Base-by-base conservation (phyloP, 2,113 vertebrate species). In the Mus spicilegus region DNA sequence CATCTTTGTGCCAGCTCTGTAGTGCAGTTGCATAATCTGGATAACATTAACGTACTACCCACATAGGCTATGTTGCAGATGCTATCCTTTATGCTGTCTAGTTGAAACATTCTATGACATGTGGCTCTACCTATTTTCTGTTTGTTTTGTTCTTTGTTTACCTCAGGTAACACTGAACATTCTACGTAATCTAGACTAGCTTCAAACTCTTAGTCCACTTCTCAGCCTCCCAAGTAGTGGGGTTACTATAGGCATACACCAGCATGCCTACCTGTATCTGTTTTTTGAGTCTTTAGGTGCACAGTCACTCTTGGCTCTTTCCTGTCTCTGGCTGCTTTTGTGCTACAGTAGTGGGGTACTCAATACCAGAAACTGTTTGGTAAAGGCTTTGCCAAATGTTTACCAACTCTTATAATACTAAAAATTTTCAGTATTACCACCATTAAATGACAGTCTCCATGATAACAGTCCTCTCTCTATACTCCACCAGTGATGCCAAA, bases 401-500 rank as follows among this genome's bases (percentile, higher is more conserved):
- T 95, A n/a, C 39, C 0, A 8, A 90, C 3, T 26, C 39, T 12
- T 88, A 67, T 17, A 88, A 61, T 78, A 96, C 78, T 72, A 63
- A 89, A 22, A 65, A 73, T 87, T 94, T 93, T 69, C 24, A 46
- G 51, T 95, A 36, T 93, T 89, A 72, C 12, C 89, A 16, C 28
- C 19, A 49, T 56, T 63, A 84, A 88, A 39, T 95, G 72, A 42
- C 30, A 81, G 73, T 95, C 22, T 69, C 72, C 58, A 4, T 84
- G 51, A 33, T 91, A 69, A 51, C n/a, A 80, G 46, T 85, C 13
- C 17, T 96, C 30, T 13, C 13, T 96, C 26, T 13, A 6, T 89
- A 75, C 65, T 94, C 78, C 87, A 92, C 17, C 65, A 89, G 0
- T 80, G 87, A 42, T 81, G 72, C 78, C 86, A 96, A 69, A 16